A percentile compares a stretch with the other conserved stretches of the same genome.
Evolutionary conservation across 64 coral and sea anemone genomes (phyloP).

Genomic region (Pocillopora verrucosa): DNA sequence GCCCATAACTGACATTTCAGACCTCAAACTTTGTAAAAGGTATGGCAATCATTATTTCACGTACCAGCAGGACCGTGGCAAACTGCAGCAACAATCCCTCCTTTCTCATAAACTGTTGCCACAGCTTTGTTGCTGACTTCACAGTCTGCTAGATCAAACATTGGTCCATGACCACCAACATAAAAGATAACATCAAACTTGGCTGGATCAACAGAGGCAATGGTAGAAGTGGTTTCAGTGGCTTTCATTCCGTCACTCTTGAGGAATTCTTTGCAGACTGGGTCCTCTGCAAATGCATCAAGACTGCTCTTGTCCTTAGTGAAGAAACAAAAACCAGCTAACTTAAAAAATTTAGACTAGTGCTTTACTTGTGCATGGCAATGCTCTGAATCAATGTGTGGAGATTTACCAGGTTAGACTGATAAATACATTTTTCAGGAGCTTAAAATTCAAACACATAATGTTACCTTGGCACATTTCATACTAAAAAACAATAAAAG

Average conservation of each 20-base stretch:
- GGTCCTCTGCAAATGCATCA: slow-evolving; percentile 63
- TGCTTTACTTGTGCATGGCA: too few relatives aligned
- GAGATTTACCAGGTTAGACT: not conserved
- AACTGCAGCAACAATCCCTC: slow-evolving; percentile 81
- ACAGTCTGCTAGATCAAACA: slow-evolving; percentile 84
- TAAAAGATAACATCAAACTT: slow-evolving; percentile 70
- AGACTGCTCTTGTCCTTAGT: slow-evolving; percentile 75
- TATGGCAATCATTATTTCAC: not conserved
- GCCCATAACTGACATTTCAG: too few relatives aligned
- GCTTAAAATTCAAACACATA: too few relatives aligned
- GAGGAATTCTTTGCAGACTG: slow-evolving; percentile 64
- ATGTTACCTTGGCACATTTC: too few relatives aligned
- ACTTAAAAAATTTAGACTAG: too few relatives aligned
- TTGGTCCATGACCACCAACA: slow-evolving; percentile 92
- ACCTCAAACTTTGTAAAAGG: too few relatives aligned
- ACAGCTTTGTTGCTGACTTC: slow-evolving; percentile 63
- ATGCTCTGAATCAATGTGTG: not conserved
- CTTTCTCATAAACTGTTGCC: slow-evolving; percentile 79
- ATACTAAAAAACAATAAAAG: too few relatives aligned
- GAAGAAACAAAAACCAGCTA: not conserved
- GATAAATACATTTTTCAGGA: too few relatives aligned
- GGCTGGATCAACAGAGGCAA: slow-evolving; percentile 44
- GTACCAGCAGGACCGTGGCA: slow-evolving; percentile 93
- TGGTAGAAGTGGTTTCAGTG: slow-evolving; percentile 47
- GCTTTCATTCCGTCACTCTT: slow-evolving; percentile 32